Conservation (phyloP, 2,888 invertebrate species). For the Harpagoxenus sublaevis region DNA sequence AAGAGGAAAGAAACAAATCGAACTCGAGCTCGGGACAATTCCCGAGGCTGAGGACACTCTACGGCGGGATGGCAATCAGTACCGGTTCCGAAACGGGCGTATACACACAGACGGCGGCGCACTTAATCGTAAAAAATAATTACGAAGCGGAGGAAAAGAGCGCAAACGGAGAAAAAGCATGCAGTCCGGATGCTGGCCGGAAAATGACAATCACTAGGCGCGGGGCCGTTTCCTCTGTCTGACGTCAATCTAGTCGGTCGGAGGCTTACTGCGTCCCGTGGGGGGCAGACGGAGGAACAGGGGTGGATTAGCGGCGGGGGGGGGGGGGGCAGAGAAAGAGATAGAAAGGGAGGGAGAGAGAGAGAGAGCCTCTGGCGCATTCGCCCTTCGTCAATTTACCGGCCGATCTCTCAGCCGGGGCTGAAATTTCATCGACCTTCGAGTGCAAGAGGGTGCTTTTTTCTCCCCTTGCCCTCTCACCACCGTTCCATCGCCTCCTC, state of each 20-base stretch:
- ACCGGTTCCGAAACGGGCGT: constrained; percentile 59
- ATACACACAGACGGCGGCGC: constrained; percentile 70
- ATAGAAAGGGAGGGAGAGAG: constrained; percentile 41
- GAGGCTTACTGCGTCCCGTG: constrained; percentile 59
- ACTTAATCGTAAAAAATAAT: constrained; percentile 85
- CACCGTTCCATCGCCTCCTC: constrained; percentile 16
- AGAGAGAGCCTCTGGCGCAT: constrained; percentile 69
- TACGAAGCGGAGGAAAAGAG: constrained; percentile 80
- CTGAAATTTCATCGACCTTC: constrained; percentile 73
- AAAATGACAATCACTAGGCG: constrained; percentile 85
- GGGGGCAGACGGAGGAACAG: constrained; percentile 2
- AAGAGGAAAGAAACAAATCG: constrained; percentile 4
- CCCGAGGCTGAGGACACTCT: constrained; percentile 9
- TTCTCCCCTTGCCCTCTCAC: constrained; percentile 6
- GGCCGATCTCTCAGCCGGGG: constrained; percentile 63
- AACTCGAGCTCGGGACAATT: constrained; percentile 21
- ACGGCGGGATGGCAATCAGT: constrained; percentile 60
- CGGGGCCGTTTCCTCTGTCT: constrained; percentile 81
- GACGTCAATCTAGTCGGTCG: constrained; percentile 79
- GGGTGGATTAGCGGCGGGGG: constrained; percentile 43
- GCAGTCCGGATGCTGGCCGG: constrained; percentile 83
- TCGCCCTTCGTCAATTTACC: constrained; percentile 74
- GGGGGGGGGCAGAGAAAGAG: neutral
- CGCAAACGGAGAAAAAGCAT: constrained; percentile 77
- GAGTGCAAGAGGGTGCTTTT: constrained; percentile 65